These are phyloP conservation scores for Tenthredo livida DNA, from an alignment of 2,888 invertebrate genomes.

Conservation along the genomic window DNA sequence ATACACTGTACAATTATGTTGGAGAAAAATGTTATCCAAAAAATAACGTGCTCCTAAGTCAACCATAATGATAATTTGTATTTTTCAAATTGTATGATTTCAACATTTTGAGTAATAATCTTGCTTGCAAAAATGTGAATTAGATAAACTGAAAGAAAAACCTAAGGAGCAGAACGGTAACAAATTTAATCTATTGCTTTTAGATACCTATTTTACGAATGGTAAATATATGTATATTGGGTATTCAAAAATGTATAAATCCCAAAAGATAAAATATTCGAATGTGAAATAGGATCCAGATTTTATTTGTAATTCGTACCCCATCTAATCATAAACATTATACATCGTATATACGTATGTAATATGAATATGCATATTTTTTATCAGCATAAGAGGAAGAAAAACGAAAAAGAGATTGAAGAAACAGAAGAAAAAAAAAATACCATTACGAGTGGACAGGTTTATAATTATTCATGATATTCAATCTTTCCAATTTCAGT, in stretches of 20 bases:
- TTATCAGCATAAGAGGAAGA: background rate
- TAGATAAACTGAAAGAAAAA: background rate
- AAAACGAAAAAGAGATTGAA: background rate
- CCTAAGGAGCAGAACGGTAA: background rate
- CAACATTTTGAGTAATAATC: background rate
- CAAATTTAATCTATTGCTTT: background rate
- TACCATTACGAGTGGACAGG: constrained; percentile 22
- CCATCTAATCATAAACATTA: background rate
- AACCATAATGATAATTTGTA: background rate
- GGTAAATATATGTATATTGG: background rate
- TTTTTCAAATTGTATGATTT: background rate
- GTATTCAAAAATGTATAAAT: background rate
- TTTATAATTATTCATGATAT: constrained; percentile 36
- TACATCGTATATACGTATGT: background rate
- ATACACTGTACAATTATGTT: constrained; percentile 28
- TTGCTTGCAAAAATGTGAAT: background rate
- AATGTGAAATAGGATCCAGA: background rate
- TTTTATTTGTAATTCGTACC: background rate
- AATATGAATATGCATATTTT: background rate
- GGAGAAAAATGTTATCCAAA: constrained; percentile 2
- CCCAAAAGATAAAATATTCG: background rate
- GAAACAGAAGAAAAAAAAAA: background rate
- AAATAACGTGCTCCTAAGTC: constrained; percentile 3
- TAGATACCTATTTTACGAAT: background rate
- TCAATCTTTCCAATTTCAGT: constrained; percentile 27